Base-by-base conservation (phyloP, 2,888 invertebrate genomes). In the Diogma glabrata region DNA sequence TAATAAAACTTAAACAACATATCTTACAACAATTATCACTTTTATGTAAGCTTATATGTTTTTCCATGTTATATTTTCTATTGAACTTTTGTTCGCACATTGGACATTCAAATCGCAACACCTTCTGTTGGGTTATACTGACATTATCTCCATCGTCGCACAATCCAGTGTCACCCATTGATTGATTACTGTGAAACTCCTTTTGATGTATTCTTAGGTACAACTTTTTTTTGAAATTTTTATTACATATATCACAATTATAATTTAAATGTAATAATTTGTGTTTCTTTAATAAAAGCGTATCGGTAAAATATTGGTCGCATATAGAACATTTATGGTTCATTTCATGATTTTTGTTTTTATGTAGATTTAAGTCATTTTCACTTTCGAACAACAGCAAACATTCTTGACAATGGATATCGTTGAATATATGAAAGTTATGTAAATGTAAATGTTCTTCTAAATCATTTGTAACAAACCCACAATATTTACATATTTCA, bases 1-100 rank as follows among this genome's bases (percentile, higher is more conserved):
- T 54, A 17, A 55, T 57, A 40, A 53, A 60, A 54, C 60, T 60
- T 23, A 55, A 54, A 49, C 60, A 57, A 43, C 60, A 60, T 3
- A 59, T 53, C 22, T 47, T 54, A 52, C 60, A 60, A 24, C 47
- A 54, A 36, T 53, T 50, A 48, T 60, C 61, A 22, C 50, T 47
- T 7, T 52, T 51, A 45, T 61, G 61, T 16, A 53, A 54, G 9
- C 50, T 54, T 19, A 60, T 40, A 43, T 61, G 61, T 23, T 51
- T 50, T 23, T 57, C 51, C 38, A 58, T 51, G 49, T 58, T 60
- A 26, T 57, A 57, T 38, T 54, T 56, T 16, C 57, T 55, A 10
- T 55, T 58, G 50, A 60, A 57, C 20, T 45, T 30, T 54, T 55
- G 56, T 7, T 55, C 58, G 53, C 61, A 60, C 8, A 60, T 58